Evolutionary conservation across 2,888 invertebrate species (phyloP), one percentile per base, ranked within the genome.

Genomic region (Pterostichus niger): DNA sequence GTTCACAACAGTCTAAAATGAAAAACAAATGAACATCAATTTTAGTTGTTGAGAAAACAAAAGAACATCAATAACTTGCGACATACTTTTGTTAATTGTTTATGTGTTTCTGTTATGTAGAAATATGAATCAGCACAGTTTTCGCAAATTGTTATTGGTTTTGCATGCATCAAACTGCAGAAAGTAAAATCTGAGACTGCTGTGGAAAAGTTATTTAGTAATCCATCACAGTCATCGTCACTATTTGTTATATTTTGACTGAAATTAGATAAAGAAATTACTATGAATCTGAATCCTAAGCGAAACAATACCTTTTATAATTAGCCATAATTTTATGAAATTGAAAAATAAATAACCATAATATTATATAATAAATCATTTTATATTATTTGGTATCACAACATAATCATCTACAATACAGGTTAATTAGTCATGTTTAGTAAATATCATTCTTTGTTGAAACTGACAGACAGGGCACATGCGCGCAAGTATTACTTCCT

Each of bases 141-240:
- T 87, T 92, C 91, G 88, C 94, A 94, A 24, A 94, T 87, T 83
- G 89, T 91, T 85, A 94, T 92, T 5, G 94, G 94, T 85, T 92
- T 90, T 11, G 94, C 92, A 88, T 93, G 87, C 81, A 90, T 86
- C 84, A 94, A 92, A 0, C 93, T 92, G 89, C 94, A 94, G 80
- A 90, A 89, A 0, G 93, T 93, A 85, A 93, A 93, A 86, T 92
- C 90, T 1, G 93, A 91, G 56, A 93, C 91, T 84, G 90, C 90
- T 76, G 90, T 87, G 11, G 93, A 93, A 89, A 93, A 94, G 49
- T 86, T 87, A 40, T 88, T 85, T 81, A 83, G 33, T 15, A 83
- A 49, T 11, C 10, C 24, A 54, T 76, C 24, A 61, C 83, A 83
- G 11, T 82, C 61, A 49, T 9, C n/a, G 13, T 31, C 44, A 11